Percentiles rank a stretch among this genome's conserved stretches.
These are phyloP conservation scores for Taurulus bubalis DNA, from an alignment of 2,113 vertebrate species.

Conservation along the genomic window DNA sequence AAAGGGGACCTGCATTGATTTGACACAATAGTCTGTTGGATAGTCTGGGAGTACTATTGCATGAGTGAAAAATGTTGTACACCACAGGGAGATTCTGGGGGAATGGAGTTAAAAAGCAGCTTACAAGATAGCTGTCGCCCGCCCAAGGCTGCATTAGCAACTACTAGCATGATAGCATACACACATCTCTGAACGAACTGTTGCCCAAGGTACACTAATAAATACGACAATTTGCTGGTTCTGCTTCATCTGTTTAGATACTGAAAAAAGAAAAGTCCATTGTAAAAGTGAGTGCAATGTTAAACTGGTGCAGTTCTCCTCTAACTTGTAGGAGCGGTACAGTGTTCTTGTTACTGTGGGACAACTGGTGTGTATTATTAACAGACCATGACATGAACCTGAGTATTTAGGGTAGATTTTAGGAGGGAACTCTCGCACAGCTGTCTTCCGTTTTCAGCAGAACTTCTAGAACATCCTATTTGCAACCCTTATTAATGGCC, in stretches of 20 bases:
- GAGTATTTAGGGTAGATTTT: background rate
- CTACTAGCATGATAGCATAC: background rate
- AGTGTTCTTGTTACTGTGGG: background rate
- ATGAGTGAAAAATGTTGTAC: background rate
- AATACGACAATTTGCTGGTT: background rate
- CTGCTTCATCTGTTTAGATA: background rate
- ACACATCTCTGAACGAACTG: background rate
- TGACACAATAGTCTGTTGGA: background rate
- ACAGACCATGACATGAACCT: background rate
- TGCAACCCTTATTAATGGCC: background rate
- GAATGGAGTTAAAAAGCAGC: background rate
- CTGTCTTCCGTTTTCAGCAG: constrained; percentile 11
- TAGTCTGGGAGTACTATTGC: background rate
- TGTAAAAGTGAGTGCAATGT: background rate
- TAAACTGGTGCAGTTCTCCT: background rate
- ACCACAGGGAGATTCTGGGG: background rate
- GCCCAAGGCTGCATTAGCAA: background rate
- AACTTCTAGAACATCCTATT: constrained; percentile 40
- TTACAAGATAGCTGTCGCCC: background rate
- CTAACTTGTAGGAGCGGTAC: background rate
- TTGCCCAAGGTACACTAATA: background rate
- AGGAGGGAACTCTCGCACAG: constrained; percentile 7
- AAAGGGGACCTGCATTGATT: background rate
- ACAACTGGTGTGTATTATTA: constrained; percentile 2
- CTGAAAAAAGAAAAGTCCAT: background rate